phyloP scores from a whole-genome alignment of 2,888 invertebrate genomes.

The Hypomecis atomaria region DNA sequence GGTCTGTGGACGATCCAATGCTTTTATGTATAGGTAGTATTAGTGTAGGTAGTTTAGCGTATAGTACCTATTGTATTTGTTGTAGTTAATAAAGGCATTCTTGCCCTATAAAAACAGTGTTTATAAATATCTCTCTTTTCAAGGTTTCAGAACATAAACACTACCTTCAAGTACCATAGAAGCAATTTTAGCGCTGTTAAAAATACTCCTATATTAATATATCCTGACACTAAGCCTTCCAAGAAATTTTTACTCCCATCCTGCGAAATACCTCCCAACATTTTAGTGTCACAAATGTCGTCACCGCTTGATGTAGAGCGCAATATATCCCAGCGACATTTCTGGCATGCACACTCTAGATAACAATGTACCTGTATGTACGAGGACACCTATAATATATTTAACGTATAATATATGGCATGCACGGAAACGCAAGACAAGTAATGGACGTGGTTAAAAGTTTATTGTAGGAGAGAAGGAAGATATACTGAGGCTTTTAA shows the following conservation, averaged over 20 bases:
- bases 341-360: conserved; percentile 53
- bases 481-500: background rate
- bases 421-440: conserved; percentile 44
- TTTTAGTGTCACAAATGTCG: conserved; percentile 51
- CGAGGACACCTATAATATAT: conserved; percentile 13
- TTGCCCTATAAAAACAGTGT: too few relatives aligned
- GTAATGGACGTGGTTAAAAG: conserved; percentile 44
- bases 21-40: too few relatives aligned
- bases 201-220: conserved; percentile 2
- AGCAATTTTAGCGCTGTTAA: too few relatives aligned
- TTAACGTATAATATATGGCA: conserved; percentile 35
- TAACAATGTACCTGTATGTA: conserved; percentile 43
- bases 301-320: conserved; percentile 56
- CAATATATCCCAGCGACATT: conserved; percentile 58
- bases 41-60: too few relatives aligned
- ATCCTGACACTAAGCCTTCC: background rate
- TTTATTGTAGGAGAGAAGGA: conserved; percentile 11
- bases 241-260: conserved; percentile 10
- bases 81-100: too few relatives aligned
- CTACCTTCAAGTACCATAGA: too few relatives aligned
- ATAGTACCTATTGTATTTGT: too few relatives aligned
- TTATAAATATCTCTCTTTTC: too few relatives aligned
- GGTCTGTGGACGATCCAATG: too few relatives aligned
- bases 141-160: too few relatives aligned
- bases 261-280: conserved; percentile 28